Evolutionary conservation across 1,140 invertebrate species (phyloP).

Genomic region (Cherax destructor): DNA sequence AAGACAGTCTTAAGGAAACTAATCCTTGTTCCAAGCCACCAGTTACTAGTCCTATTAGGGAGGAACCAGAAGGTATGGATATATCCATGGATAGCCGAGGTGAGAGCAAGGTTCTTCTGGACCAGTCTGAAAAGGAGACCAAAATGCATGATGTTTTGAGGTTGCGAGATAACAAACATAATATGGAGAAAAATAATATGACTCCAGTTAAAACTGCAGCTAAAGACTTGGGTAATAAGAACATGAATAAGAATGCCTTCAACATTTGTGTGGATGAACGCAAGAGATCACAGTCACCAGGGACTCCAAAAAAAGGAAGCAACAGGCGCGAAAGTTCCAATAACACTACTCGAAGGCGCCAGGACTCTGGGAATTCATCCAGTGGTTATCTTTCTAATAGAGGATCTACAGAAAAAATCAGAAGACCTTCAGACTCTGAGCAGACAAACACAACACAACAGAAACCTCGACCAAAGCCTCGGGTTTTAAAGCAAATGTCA

Average conservation of each 20-base stretch:
- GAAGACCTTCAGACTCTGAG: constrained; percentile 69
- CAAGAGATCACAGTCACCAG: constrained; percentile 69
- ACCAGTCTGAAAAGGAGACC: constrained; percentile 72
- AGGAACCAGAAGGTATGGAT: constrained; percentile 72
- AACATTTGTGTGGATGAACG: constrained; percentile 58
- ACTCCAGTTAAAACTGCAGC: constrained; percentile 37
- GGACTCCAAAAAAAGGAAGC: constrained; percentile 59
- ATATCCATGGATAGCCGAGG: constrained; percentile 71
- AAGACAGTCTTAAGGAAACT: constrained; percentile 74
- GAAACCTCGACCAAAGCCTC: constrained; percentile 68
- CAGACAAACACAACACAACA: constrained; percentile 37
- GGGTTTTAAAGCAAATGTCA: constrained; percentile 67
- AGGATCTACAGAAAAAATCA: constrained; percentile 71
- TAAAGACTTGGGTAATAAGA: constrained; percentile 62
- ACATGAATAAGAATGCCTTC: constrained; percentile 67
- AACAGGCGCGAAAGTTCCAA: constrained; percentile 50
- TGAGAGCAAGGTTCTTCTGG: constrained; percentile 70
- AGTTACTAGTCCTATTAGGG: constrained; percentile 71
- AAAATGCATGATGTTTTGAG: constrained; percentile 65
- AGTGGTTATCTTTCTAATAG: constrained; percentile 70
- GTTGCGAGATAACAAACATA: constrained; percentile 60
- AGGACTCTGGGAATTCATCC: constrained; percentile 71
- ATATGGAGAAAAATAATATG: constrained; percentile 57
- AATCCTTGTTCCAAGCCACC: constrained; percentile 72
- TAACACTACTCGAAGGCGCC: constrained; percentile 46